Evolutionary conservation across 2,888 invertebrate species (phyloP).

Genomic region (Coenonympha arcania): DNA sequence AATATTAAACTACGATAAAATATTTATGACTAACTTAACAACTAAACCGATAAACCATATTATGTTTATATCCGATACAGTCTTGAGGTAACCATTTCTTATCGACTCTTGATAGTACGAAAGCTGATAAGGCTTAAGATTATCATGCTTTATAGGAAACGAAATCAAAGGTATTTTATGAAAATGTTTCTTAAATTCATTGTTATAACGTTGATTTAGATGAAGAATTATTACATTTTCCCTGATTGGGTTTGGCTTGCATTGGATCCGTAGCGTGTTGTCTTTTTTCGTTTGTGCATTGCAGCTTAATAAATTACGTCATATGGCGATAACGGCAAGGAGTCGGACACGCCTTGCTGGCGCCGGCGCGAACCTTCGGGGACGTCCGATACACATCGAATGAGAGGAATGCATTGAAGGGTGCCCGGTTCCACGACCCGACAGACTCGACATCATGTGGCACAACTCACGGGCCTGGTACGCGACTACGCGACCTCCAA

Average conservation of each 20-base stretch:
- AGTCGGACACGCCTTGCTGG: conserved; percentile 67
- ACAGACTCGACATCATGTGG: conserved; percentile 62
- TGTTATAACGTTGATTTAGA: not conserved
- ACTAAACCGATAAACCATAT: conserved; percentile 8
- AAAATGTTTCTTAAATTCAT: conserved; percentile 1
- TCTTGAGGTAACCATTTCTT: conserved; percentile 29
- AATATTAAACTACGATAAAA: not conserved
- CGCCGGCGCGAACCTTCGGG: conserved; percentile 60
- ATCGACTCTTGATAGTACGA: conserved; percentile 20
- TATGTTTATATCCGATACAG: conserved; percentile 23
- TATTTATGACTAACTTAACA: conserved; percentile 18
- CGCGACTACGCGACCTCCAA: conserved; percentile 68
- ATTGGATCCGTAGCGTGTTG: not conserved
- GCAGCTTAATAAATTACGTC: conserved; percentile 54
- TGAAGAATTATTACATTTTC: not conserved
- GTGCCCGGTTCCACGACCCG: conserved; percentile 46
- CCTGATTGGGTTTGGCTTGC: not conserved
- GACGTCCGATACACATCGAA: conserved; percentile 44
- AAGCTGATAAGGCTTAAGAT: conserved; percentile 23
- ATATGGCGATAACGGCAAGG: conserved; percentile 60
- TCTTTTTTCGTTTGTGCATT: conserved; percentile 2
- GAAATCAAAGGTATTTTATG: not conserved
- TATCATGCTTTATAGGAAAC: conserved; percentile 15
- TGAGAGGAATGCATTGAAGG: conserved; percentile 56
- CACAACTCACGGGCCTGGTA: conserved; percentile 67